phyloP scores from a whole-genome alignment of 2,113 vertebrate species.

The Dipodomys spectabilis region DNA sequence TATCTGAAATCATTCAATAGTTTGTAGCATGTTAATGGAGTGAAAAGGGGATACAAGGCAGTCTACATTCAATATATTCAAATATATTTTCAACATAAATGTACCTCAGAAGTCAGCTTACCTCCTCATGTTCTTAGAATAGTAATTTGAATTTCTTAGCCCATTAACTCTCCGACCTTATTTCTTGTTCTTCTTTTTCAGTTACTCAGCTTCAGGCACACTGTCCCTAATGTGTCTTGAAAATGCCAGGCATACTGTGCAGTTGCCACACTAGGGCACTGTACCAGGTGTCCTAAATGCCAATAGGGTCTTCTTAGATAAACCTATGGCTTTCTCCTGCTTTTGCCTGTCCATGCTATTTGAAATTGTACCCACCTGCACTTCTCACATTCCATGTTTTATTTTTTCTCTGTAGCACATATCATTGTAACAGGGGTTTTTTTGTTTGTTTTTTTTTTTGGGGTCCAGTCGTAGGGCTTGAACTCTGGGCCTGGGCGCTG shows the following conservation, averaged over 20 bases:
- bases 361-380: background rate
- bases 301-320: background rate
- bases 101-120: no score
- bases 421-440: background rate
- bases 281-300: background rate
- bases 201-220: background rate
- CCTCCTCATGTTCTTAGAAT: no score
- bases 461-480: background rate
- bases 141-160: background rate
- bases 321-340: background rate
- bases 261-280: background rate
- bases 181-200: background rate
- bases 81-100: no score
- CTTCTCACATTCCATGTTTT: background rate
- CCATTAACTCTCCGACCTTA: background rate
- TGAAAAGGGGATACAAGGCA: no score
- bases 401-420: background rate
- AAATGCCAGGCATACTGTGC: background rate
- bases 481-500: no score
- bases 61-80: no score
- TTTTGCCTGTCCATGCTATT: background rate
- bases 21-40: no score
- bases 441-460: constrained; percentile 17
- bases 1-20: no score
- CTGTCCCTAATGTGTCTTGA: background rate